These are phyloP conservation scores for Lampropteryx suffumata DNA, from an alignment of 2,888 invertebrate genomes.

Conservation along the genomic window DNA sequence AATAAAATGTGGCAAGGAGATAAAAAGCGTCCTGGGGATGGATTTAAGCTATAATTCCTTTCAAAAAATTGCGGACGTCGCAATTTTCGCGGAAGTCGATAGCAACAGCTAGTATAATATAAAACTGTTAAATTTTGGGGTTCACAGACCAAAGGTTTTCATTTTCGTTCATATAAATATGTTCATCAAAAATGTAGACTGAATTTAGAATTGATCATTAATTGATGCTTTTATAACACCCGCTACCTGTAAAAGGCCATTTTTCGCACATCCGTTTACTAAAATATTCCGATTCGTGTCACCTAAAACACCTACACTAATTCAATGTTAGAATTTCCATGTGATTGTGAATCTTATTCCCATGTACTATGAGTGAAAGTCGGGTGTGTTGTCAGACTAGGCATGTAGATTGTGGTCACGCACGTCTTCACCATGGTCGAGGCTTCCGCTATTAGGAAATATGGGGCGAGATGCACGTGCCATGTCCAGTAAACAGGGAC, in stretches of 20 bases:
- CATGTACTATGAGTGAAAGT: constrained; percentile 10
- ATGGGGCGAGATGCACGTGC: constrained; percentile 47
- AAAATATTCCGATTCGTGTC: constrained; percentile 24
- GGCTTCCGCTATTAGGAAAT: constrained; percentile 57
- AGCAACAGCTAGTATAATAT: too few relatives aligned
- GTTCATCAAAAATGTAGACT: too few relatives aligned
- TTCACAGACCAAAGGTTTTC: too few relatives aligned
- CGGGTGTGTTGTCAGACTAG: constrained; percentile 4
- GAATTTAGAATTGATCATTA: too few relatives aligned
- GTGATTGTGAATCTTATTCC: constrained; percentile 19
- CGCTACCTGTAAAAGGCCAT: constrained; percentile 34
- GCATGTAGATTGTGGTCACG: constrained; percentile 22
- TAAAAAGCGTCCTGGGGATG: too few relatives aligned
- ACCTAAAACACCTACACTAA: constrained; percentile 24
- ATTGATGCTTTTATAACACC: constrained; percentile 26
- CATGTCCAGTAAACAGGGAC: constrained; percentile 32
- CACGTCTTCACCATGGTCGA: constrained; percentile 34
- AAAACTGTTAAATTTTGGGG: too few relatives aligned
- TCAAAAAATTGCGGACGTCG: too few relatives aligned
- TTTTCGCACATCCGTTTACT: constrained; percentile 42
- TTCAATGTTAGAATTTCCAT: background rate
- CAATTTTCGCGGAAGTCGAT: too few relatives aligned
- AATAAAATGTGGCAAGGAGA: too few relatives aligned
- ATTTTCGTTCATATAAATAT: too few relatives aligned
- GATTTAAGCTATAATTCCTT: too few relatives aligned